Base-by-base conservation (phyloP, 1,140 invertebrate species). In the Drosophila kurseongensis region DNA sequence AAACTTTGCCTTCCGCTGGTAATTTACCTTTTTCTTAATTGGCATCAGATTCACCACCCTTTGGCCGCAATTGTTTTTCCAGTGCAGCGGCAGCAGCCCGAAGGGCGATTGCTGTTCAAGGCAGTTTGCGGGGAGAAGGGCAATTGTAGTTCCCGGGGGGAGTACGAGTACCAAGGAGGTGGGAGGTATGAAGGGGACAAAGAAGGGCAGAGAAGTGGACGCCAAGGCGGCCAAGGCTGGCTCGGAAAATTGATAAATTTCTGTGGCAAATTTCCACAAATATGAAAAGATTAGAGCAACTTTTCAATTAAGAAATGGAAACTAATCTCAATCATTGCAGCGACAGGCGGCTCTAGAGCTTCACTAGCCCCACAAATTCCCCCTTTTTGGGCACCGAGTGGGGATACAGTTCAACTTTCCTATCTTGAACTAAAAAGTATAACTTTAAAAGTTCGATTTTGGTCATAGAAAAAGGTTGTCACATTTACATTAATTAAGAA, bases 91-190 rank as follows among this genome's bases (percentile, higher is more conserved):
- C 81, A 73, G 59, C 62, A 44, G 62, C 67, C 80, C 72, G 61
- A 80, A 80, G 60, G 77, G 63, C 81, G 75, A 83, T 76, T 79
- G 66, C 65, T 79, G 78, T 75, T 76, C 65, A 79, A 67, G 48
- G 41, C 54, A 67, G 23, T 36, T 35, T 10, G 5, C 27, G 9
- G 35, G 23, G n/a, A 48, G 23, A 29, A 29, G 36, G 57, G 44
- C 48, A 60, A 58, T 32, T 45, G 16, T 57, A 44, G 65, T 35
- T 38, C n/a, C 47, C 13, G 13, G 32, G n/a, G 55, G 10, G 29
- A 23, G n/a, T n/a, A 44, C 16, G 4, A 10, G 16, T 23, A 23
- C 23, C 23, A 23, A 10, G 9, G 32, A 36, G 16, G 5, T 5
- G 54, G 35, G 18, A 2, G n/a, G 8, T 2, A 12, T 9, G 40